Conservation (phyloP, 1,140 invertebrate genomes). For the Panagrolaimus sp. region DNA sequence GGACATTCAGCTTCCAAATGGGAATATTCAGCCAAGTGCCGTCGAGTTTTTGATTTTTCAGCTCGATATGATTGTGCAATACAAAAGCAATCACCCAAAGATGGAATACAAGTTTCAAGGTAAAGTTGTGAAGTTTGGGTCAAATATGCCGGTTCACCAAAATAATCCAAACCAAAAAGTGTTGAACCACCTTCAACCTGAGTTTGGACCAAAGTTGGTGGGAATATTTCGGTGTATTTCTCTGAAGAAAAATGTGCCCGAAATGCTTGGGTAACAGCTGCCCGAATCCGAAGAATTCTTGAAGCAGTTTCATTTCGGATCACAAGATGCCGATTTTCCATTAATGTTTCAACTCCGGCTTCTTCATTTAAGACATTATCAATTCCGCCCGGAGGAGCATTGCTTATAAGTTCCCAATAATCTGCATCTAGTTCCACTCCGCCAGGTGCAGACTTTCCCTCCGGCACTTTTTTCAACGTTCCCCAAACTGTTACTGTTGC, state of each 20-base stretch:
- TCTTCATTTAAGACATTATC: constrained; percentile 94
- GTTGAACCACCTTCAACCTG: constrained; percentile 93
- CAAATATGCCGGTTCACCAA: constrained; percentile 81
- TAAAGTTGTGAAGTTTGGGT: constrained; percentile 99
- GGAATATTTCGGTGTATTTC: constrained; percentile 80
- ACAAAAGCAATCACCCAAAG: constrained; percentile 92
- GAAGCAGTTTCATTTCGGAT: constrained; percentile 94
- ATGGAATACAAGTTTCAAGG: constrained; percentile 86
- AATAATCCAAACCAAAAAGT: constrained; percentile 89
- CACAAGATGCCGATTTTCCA: constrained; percentile 97
- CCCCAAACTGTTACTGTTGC: constrained; percentile 81
- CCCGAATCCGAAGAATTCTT: constrained; percentile 81
- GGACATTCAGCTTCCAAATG: constrained; percentile 95
- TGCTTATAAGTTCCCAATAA: constrained; percentile 86
- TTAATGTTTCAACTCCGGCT: constrained; percentile 86
- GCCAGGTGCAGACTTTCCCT: constrained; percentile 89
- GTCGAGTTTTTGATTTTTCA: constrained; percentile 87
- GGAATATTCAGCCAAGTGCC: constrained; percentile 94
- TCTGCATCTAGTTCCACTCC: constrained; percentile 87
- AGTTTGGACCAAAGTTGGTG: constrained; percentile 83
- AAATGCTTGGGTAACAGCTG: constrained; percentile 81
- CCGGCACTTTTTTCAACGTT: constrained; percentile 72
- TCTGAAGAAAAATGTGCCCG: constrained; percentile 79
- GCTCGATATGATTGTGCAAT: constrained; percentile 95
- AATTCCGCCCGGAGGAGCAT: constrained; percentile 89